phyloP scores from a whole-genome alignment of 2,797 vertebrate genomes.

The Simalia tracyae region DNA sequence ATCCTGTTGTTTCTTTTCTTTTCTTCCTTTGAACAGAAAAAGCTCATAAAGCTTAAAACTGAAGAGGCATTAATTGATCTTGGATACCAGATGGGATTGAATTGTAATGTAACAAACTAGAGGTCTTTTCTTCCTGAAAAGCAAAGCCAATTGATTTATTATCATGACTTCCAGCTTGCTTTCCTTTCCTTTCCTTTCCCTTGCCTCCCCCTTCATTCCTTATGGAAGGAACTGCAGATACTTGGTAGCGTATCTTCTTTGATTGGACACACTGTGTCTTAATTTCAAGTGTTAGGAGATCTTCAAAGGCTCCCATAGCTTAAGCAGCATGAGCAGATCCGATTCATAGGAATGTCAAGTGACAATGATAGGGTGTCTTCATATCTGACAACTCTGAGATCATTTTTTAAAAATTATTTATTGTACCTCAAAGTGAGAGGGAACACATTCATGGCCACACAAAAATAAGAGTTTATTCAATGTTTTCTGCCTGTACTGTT shows the following conservation, averaged over 20 bases:
- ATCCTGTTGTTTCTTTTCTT: constrained; percentile 24
- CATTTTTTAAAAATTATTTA: constrained; percentile 65
- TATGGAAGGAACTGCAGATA: constrained; percentile 57
- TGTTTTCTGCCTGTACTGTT: constrained; percentile 45
- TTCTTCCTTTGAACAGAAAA: constrained; percentile 61
- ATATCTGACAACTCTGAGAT: constrained; percentile 65
- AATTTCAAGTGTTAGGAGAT: constrained; percentile 70
- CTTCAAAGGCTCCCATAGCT: constrained; percentile 70
- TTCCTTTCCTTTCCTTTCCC: constrained; percentile 38
- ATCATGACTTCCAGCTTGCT: constrained; percentile 57
- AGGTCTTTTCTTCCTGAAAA: constrained; percentile 65
- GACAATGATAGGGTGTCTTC: constrained; percentile 65
- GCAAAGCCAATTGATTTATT: constrained; percentile 75
- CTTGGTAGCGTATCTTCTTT: constrained; percentile 68
- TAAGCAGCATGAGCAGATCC: constrained; percentile 57
- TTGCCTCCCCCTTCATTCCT: constrained; percentile 23
- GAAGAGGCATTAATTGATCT: constrained; percentile 69
- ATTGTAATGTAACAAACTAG: constrained; percentile 66
- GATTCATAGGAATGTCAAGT: constrained; percentile 61
- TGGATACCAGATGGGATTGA: constrained; percentile 65
- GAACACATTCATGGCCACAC: constrained; percentile 31
- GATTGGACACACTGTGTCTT: constrained; percentile 76
- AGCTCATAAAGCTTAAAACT: constrained; percentile 64
- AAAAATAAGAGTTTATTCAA: constrained; percentile 58
- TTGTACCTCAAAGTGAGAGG: constrained; percentile 69